Base-by-base conservation (phyloP, 2,888 invertebrate species). In the Andrena bicolor region DNA sequence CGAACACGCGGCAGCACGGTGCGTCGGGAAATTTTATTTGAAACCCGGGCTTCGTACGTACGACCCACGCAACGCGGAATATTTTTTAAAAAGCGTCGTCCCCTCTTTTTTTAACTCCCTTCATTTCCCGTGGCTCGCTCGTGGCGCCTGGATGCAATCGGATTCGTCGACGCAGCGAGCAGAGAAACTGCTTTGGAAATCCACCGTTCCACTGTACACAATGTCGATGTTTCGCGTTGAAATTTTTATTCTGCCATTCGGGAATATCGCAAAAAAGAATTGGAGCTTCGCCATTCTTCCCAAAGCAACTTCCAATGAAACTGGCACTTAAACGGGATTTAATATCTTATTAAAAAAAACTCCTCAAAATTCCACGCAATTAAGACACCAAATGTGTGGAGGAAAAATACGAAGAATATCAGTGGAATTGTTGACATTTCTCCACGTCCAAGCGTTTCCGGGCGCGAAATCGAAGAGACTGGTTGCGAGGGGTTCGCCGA, bases 401-500 rank as follows among this genome's bases (percentile, higher is more conserved):
- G 32, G 16, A 16, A 6, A 32, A 20, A 8, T 23, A 6, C 16
- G 6, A 8, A 28, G 13, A 26, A 7, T 16, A 30, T 10, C 7
- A 51, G 20, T 6, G 51, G 28, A 56, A 41, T 41, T 16, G n/a
- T 26, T n/a, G 41, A 56, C 20, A 76, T 53, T 51, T 26, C 7
- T 13, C 16, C 7, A 26, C 3, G 20, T 32, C 13, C 49, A 23
- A 16, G 7, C 35, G 65, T 49, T 61, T 35, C 35, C 10, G 26
- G 64, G 48, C 26, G 56, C 26, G 41, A 73, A 70, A 64, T 79
- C 80, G 51, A 32, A 23, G 6, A 49, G 68, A 30, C 73, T 82
- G 53, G 82, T 82, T 76, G 76, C 60, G 70, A 48, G 41, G 56
- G 69, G 84, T 85, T 87, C 90, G 90, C 91, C 89, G 90, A 87